A percentile compares a stretch with the other conserved stretches of the same genome.
These are phyloP conservation scores for Phengaris arion DNA, from an alignment of 2,888 invertebrate genomes.

Conservation along the genomic window DNA sequence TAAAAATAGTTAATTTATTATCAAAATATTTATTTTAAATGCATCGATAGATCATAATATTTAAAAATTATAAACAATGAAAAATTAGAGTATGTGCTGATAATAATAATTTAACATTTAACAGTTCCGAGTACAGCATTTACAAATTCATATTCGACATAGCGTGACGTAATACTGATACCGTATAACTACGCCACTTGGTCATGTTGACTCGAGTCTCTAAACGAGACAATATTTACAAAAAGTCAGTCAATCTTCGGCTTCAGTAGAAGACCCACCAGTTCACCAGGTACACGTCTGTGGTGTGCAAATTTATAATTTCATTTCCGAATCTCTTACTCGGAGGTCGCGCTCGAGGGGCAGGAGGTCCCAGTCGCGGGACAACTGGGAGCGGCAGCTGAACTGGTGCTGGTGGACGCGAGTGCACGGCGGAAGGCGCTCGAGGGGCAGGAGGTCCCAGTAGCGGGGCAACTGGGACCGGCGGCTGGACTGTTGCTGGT, in stretches of 20 bases:
- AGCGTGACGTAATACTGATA: neutral
- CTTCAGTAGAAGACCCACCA: constrained; percentile 12
- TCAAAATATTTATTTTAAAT: constrained; percentile 11
- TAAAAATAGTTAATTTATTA: neutral
- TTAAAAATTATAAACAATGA: neutral
- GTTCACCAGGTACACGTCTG: neutral
- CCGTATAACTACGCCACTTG: no score
- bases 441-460: no score
- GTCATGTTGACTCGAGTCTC: neutral
- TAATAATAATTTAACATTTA: neutral
- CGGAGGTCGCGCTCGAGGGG: neutral
- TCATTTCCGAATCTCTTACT: neutral
- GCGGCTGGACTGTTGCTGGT: constrained; percentile 30
- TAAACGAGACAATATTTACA: neutral
- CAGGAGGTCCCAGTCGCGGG: no score
- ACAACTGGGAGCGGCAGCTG: neutral
- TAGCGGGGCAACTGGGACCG: neutral
- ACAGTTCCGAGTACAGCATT: neutral
- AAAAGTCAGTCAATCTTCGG: neutral
- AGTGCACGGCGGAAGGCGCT: neutral
- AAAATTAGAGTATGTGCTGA: neutral
- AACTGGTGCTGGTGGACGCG: neutral
- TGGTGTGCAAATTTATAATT: neutral
- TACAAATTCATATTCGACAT: neutral
- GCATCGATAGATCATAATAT: neutral